Percentiles rank a stretch among this genome's conserved stretches.
Conservation (phyloP, 2,888 invertebrate genomes). For the Drosophila incognita region DNA sequence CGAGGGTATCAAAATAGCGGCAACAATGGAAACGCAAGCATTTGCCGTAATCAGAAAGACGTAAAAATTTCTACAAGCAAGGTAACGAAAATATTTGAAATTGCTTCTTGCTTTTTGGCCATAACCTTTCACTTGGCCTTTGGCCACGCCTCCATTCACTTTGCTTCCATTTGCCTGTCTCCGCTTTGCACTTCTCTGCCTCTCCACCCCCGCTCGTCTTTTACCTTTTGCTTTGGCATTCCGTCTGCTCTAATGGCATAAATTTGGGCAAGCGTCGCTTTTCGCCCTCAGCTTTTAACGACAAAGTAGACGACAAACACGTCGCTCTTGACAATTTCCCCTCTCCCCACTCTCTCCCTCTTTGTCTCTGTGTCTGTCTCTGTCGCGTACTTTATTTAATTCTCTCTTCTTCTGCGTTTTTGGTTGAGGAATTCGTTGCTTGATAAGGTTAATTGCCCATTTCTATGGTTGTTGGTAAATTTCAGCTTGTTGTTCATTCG, state of each 20-base stretch:
- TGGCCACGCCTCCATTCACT: neutral
- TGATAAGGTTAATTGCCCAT: slow-evolving; percentile 80
- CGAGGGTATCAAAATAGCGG: slow-evolving; percentile 28
- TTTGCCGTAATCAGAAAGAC: slow-evolving; percentile 76
- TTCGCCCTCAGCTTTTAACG: slow-evolving; percentile 44
- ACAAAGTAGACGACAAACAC: slow-evolving; percentile 48
- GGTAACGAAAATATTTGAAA: slow-evolving; percentile 79
- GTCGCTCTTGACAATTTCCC: slow-evolving; percentile 40
- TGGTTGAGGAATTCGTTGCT: slow-evolving; percentile 36
- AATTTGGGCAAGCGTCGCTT: slow-evolving; percentile 60
- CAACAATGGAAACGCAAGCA: slow-evolving; percentile 48
- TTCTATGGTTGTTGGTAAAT: slow-evolving; percentile 46
- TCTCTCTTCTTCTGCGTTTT: neutral
- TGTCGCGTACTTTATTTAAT: slow-evolving; percentile 5
- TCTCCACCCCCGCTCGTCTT: neutral
- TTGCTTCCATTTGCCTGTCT: neutral
- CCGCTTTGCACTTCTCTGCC: neutral
- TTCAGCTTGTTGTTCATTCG: slow-evolving; percentile 51
- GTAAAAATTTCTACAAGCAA: slow-evolving; percentile 75
- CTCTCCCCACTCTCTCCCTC: neutral
- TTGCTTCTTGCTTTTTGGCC: slow-evolving; percentile 72
- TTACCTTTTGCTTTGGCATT: slow-evolving; percentile 61
- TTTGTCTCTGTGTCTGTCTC: neutral
- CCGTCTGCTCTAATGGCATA: slow-evolving; percentile 79
- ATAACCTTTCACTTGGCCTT: slow-evolving; percentile 55